Evolutionary conservation across 2,797 vertebrate species (phyloP).

Genomic region (Mionectes olivaceus): DNA sequence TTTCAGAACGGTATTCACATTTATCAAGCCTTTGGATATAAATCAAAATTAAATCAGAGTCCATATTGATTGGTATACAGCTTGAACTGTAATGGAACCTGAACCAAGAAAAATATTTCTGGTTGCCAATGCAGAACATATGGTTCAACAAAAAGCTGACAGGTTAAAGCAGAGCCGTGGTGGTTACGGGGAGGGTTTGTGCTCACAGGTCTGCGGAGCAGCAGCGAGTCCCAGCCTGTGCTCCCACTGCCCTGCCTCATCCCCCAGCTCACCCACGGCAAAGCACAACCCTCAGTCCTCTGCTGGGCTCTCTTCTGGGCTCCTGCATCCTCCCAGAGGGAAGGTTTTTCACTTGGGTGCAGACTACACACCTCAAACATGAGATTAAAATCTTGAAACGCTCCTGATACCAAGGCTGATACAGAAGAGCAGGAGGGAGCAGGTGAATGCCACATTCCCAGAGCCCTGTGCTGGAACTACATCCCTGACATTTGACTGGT

Average conservation of each 20-base stretch:
- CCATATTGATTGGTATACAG: not conserved
- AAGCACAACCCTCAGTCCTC: fast-evolving
- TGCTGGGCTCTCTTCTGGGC: not conserved
- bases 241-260: fast-evolving
- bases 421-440: fast-evolving
- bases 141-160: not conserved
- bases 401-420: not conserved
- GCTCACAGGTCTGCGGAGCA: fast-evolving
- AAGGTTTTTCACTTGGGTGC: not conserved
- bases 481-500: not conserved
- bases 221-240: not conserved
- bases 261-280: fast-evolving
- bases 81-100: not conserved
- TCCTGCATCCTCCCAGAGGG: not conserved
- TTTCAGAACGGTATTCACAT: not conserved
- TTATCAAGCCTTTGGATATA: not conserved
- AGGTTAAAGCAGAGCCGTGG: fast-evolving
- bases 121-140: not conserved
- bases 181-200: not conserved
- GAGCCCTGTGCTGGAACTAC: fast-evolving
- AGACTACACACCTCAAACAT: not conserved
- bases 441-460: not conserved
- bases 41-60: not conserved
- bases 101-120: not conserved
- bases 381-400: not conserved